A percentile compares a stretch with the other conserved stretches of the same genome.
Conservation (phyloP, 2,113 vertebrate species). For the Proteles cristata region DNA sequence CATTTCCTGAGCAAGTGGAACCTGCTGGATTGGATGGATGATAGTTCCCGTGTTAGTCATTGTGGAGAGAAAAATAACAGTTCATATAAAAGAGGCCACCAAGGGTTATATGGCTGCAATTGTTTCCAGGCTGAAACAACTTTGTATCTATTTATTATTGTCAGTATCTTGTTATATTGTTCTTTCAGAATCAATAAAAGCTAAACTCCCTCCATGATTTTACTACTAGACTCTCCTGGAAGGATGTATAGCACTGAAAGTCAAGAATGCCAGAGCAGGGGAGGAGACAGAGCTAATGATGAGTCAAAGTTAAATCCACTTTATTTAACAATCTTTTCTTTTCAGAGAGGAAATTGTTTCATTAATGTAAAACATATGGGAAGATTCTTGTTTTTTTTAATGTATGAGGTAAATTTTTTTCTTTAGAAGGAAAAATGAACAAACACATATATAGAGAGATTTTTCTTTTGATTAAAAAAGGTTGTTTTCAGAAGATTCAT, state of each 20-base stretch:
- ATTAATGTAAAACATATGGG: conserved; percentile 64
- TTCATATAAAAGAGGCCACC: conserved; percentile 86
- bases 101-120: conserved; percentile 85
- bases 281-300: conserved; percentile 51
- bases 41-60: conserved; percentile 81
- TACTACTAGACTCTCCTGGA: conserved; percentile 74
- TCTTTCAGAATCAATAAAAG: conserved; percentile 87
- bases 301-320: conserved; percentile 72
- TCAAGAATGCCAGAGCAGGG: background rate
- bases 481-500: conserved; percentile 30
- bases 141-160: conserved; percentile 87
- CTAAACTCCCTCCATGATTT: conserved; percentile 75
- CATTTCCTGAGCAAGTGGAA: conserved; percentile 85
- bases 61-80: conserved; percentile 84
- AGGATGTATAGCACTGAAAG: conserved; percentile 52
- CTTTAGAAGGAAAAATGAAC: conserved; percentile 38
- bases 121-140: conserved; percentile 85
- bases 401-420: conserved; percentile 47
- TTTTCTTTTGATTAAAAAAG: conserved; percentile 66
- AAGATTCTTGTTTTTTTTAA: conserved; percentile 14
- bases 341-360: conserved; percentile 76
- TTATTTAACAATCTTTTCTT: conserved; percentile 71
- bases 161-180: conserved; percentile 85
- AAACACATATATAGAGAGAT: conserved; percentile 1
- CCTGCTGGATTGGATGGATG: conserved; percentile 68